Base-by-base conservation (phyloP, 2,888 invertebrate species). In the Subacronicta megacephala region DNA sequence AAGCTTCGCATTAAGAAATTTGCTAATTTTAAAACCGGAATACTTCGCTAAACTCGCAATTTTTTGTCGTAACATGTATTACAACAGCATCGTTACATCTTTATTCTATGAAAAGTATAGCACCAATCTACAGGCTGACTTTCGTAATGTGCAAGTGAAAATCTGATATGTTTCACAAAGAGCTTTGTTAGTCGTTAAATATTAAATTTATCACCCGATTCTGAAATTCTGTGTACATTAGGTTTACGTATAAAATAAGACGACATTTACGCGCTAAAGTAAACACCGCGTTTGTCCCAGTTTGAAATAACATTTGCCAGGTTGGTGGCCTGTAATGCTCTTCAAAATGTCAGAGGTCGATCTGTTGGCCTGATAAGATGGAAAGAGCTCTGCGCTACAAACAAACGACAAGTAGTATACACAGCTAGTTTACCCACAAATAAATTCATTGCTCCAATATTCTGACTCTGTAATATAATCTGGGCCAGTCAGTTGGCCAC, bases 331-430 rank as follows among this genome's bases (percentile, higher is more conserved):
- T 78, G 76, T 78, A 82, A 78, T 82, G 72, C 72, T 73, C 77
- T 76, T 61, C 56, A 56, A 87, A 90, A 90, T 90, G 90, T 81
- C 87, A 89, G 61, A 81, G 90, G 88, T 89, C 86, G 82, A 80
- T 79, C 63, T 69, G 65, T 69, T 67, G 62, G 70, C 54, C 51
- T 75, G 86, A 85, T 87, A 85, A 76, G 72, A 75, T 75, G 42
- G 63, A 63, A 69, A 68, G 65, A 64, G 70, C 68, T 72, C 67
- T 58, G 53, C 61, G 47, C 18, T 54, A 49, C 57, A 53, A 42
- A 52, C 31, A 38, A 37, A 38, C 37, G 52, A 44, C 18, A 7
- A 15, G 9, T 31, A 65, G 38, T 18, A 31, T n/a, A n/a, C 6
- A n/a, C 12, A 31, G n/a, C 3, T 62, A 46, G 52, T 66, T 43